Evolutionary conservation across 35 echinoderm and acorn worm genomes (phyloP), one percentile per base, ranked within the genome.

Genomic region (Strongylocentrotus purpuratus): DNA sequence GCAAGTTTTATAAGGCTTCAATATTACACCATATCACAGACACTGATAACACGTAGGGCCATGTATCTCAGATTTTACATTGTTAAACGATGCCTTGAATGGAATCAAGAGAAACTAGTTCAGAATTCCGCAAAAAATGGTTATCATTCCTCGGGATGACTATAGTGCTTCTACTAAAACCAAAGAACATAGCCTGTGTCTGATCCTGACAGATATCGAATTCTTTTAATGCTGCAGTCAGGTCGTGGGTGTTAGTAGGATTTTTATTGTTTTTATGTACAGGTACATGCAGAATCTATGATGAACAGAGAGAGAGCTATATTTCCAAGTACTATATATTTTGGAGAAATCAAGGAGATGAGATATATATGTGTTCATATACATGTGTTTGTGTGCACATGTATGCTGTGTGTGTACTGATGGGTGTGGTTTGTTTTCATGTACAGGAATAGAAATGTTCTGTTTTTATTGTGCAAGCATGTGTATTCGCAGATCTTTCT

Each of bases 261-360:
- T 78, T 78, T 78, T 55, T 55, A 55, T 55, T 78, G 28, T 78
- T 17, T 14, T 78, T 7, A 78, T n/a, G 65, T 78, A 78, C 65
- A 78, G 20, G 7, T 78, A n/a, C 20, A 78, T 22, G 65, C 8
- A n/a, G 20, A 78, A 28, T 78, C 65, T 78, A 78, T 78, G 65
- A 78, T 78, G 65, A 78, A 78, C 20, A 78, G 65, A 28, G 65
- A 70, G 61, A 78, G 20, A n/a, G 65, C 28, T 78, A 78, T 78
- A 78, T 78, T 78, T 78, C 65, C 65, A 78, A 78, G 65, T 78
- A 78, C 65, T 78, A 78, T 78, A 78, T 78, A 78, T 78, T 78
- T 78, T 78, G 65, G 65, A 78, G 65, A 25, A 78, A 78, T 78
- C 7, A 28, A 78, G 65, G 65, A 78, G 65, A 28, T 22, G 65